Conservation (phyloP, 2,797 vertebrate species). For the Heteromormyrus szaboi region DNA sequence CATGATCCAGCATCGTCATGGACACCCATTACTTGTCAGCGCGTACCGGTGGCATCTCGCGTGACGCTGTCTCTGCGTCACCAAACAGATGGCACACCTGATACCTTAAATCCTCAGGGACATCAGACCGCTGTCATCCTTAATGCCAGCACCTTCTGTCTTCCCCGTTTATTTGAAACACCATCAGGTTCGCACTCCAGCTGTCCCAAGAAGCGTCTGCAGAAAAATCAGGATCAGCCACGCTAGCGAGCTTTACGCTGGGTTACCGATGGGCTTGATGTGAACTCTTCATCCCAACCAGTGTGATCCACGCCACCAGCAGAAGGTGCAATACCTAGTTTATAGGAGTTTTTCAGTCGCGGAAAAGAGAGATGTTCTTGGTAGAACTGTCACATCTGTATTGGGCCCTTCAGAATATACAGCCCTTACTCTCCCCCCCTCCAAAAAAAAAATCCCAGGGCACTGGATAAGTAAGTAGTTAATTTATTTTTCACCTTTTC, state of each 20-base stretch:
- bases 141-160: neutral
- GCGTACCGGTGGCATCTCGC: neutral
- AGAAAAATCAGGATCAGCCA: neutral
- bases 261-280: neutral
- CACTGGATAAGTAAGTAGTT: neutral
- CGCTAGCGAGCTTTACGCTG: neutral
- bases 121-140: neutral
- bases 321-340: neutral
- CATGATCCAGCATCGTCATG: neutral
- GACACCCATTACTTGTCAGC: neutral
- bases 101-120: conserved; percentile 7
- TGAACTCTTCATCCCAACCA: neutral
- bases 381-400: neutral
- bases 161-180: neutral
- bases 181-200: neutral
- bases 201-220: neutral
- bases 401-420: neutral
- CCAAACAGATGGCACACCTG: neutral
- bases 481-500: neutral
- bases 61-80: neutral
- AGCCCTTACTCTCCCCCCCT: neutral
- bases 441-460: neutral
- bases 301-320: neutral
- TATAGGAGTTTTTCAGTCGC: neutral
- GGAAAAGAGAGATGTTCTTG: neutral